Evolutionary conservation across 2,113 vertebrate species (phyloP), one percentile per base, ranked within the genome.

Genomic region (Ondatra zibethicus): DNA sequence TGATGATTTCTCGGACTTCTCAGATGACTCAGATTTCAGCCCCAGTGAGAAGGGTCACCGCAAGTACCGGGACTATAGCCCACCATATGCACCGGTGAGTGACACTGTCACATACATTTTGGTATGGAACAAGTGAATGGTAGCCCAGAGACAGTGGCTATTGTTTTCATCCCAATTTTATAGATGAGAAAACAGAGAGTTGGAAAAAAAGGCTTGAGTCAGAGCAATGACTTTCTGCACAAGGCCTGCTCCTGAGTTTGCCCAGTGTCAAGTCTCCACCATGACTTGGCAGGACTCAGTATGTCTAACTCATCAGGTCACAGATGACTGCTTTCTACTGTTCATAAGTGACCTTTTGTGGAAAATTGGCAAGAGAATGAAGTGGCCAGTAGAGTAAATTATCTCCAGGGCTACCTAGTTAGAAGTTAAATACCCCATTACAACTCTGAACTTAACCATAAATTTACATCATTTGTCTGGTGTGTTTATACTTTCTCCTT

Each of bases 1-100:
- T 2, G 99, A 99, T 1, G 99, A 99, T 78, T 99, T 99, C 97
- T 99, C 99, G 0, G 99, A 99, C 96, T 99, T 97, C 98, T 99
- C 99, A 0, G 99, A 99, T 0, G 99, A 99, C 47, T 99, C 99
- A 0, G 99, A 99, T 97, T 99, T 99, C 98, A 99, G 99, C 95
- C 99, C 99, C 3, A 99, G 98, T 0, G 99, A 99, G 96, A 99
- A 99, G 97, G 98, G 98, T 0, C 98, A 99, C 91, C 89, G 99
- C 66, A 99, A 99, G 63, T 99, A 99, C 96, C 89, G 99, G 92
- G 99, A 99, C 33, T 99, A 99, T 98, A 99, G 99, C 87, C 99
- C 99, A 0, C 99, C 99, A 1, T 99, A 99, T 2, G 97, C 98
- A 0, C 98, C 99, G 0, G 76, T 99, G 93, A 98, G 98, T 98